Base-by-base conservation (phyloP, 2,113 vertebrate genomes). In the Sinocyclocheilus maitianheensis region DNA sequence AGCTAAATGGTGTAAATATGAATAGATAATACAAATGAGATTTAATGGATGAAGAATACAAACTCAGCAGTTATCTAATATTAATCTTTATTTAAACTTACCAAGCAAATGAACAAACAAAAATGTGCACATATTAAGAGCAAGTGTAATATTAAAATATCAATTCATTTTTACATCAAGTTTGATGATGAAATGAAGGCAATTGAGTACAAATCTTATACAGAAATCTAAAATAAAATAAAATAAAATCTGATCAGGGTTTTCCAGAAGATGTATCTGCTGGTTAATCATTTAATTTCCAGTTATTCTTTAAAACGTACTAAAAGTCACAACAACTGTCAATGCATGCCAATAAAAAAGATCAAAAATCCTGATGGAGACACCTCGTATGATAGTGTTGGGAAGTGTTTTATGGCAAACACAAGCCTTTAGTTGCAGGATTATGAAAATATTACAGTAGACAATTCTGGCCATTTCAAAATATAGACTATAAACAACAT, bases 81-180 rank as follows among this genome's bases (percentile, higher is more conserved):
- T 74, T 14, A 60, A 26, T 60, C 14, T 85, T 85, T 80, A 85
- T 80, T 74, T 62, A n/a, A 34, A 62, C 10, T 26, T 48, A 65
- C 4, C 26, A 79, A 78, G 7, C 1, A 43, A 63, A 53, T 11
- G 37, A 51, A 83, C 75, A 37, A 77, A 24, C 74, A 2, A 78
- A 79, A 67, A 80, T 77, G 65, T 48, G 26, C 81, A 74, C 63
- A 85, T 53, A 79, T 40, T 14, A 69, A 67, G 77, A 85, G 22
- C 63, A 79, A 43, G 67, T 55, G 37, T 72, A 9, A 26, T 79
- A 18, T 43, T 24, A 84, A 75, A 60, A 60, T 76, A 84, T 40
- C 10, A 46, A 26, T 46, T 26, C 0, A 12, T n/a, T 55, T 72
- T 55, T n/a, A 72, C 67, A 43, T 6, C 3, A n/a, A 2, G 4